Base-by-base conservation (phyloP, 2,113 vertebrate species). In the Stegostoma tigrinum region DNA sequence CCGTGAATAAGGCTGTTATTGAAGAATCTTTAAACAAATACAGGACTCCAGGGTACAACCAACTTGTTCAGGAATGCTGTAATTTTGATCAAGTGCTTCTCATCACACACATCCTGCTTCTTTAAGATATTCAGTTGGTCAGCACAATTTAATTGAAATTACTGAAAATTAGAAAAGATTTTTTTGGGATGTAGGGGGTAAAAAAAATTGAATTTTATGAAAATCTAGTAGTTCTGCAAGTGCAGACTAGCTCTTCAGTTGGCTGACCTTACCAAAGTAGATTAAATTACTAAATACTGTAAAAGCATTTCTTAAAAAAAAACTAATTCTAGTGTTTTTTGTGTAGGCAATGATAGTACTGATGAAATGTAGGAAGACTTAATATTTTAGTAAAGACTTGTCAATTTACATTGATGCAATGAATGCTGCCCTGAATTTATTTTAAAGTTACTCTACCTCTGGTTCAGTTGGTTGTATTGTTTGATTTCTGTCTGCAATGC, bases 1-100 rank as follows among this genome's bases (percentile, higher is more conserved):
- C 68, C 94, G 48, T 72, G 94, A 95, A 72, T 95, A 72, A 95
- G 67, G 67, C 68, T 45, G 94, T 68, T 95, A 72, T 95, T 95
- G 94, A 95, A 95, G 94, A 95, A 95, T 94, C 34, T 21, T 94
- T 67, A 94, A 90, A 42, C 23, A 70, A 94, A 21, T 72, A 3
- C 68, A 52, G 94, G 67, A 72, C 17, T 68, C 38, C 42, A 72
- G 27, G 48, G 42, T 72, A 95, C 68, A 95, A 95, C 94, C 94
- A 95, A 95, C 94, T 72, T 70, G 24, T 45, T 95, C 42, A 70
- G 42, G 45, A 68, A 48, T 30, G 67, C 67, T 72, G 27, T 72
- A 45, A 30, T 95, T 48, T 95, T 93, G 34, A 93, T 93, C 61
- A 48, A 52, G 23, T 52, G 38, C 23, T 27, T 70, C 45, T 30